phyloP scores from a whole-genome alignment of 2,888 invertebrate genomes.

The Molanna angustata region DNA sequence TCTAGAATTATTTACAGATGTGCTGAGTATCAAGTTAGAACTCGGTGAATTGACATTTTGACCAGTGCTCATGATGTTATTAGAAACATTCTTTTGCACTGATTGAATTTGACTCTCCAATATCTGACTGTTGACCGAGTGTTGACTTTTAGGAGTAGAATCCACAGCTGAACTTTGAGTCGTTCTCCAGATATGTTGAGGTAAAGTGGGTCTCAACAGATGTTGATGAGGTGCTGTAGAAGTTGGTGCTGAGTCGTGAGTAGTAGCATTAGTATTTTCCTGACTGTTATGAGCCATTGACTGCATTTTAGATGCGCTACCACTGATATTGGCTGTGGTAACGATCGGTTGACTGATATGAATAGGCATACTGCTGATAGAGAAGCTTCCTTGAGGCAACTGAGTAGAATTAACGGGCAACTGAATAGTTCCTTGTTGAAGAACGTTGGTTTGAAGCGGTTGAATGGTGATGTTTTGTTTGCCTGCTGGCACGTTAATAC shows the following conservation, averaged over 20 bases:
- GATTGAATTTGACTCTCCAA: conserved; percentile 24
- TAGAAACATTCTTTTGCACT: conserved; percentile 30
- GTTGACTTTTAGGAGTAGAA: conserved; percentile 10
- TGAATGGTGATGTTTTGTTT: conserved; percentile 45
- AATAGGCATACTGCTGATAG: conserved; percentile 47
- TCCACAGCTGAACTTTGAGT: no score
- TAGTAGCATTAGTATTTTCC: conserved; percentile 12
- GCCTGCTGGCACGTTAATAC: conserved; percentile 35
- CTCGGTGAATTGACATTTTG: conserved; percentile 15
- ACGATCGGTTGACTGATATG: conserved; percentile 50
- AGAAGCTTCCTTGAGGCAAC: conserved; percentile 44
- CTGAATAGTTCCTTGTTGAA: conserved; percentile 47
- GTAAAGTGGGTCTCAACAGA: conserved; percentile 12
- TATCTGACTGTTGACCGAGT: not conserved
- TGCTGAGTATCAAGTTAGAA: conserved; percentile 30
- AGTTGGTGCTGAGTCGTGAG: conserved; percentile 4
- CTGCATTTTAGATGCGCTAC: conserved; percentile 33
- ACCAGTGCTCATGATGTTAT: conserved; percentile 25
- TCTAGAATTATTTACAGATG: conserved; percentile 26
- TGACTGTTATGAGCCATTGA: conserved; percentile 14
- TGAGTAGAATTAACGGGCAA: conserved; percentile 38
- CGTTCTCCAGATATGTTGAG: conserved; percentile 25
- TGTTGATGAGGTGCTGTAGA: conserved; percentile 14
- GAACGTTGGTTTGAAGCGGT: conserved; percentile 52
- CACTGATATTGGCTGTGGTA: conserved; percentile 47